phyloP scores from a whole-genome alignment of 2,797 vertebrate genomes.

The Otus scops region DNA sequence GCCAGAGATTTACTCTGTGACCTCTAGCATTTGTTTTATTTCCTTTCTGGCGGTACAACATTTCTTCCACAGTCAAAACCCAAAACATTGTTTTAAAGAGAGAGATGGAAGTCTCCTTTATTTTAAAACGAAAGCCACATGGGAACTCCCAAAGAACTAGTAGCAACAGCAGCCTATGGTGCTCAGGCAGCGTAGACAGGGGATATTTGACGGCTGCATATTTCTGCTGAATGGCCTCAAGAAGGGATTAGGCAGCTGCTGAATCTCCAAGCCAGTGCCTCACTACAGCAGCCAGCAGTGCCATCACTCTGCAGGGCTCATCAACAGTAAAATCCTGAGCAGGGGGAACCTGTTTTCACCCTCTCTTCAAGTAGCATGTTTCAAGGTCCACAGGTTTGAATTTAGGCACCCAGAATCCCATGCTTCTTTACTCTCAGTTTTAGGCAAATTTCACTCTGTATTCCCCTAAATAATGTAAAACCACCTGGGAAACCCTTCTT shows the following conservation, averaged over 20 bases:
- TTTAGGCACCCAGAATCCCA: neutral
- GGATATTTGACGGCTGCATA: neutral
- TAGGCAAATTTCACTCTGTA: neutral
- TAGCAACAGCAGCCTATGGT: neutral
- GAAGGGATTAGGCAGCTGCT: neutral
- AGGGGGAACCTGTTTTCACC: neutral
- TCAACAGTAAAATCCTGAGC: neutral
- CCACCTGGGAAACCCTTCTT: neutral
- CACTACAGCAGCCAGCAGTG: neutral
- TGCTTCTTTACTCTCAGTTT: neutral
- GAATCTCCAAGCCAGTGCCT: fast-evolving
- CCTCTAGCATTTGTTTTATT: neutral
- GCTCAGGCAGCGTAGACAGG: neutral
- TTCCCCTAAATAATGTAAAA: neutral
- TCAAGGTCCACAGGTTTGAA: neutral
- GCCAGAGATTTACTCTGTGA: neutral
- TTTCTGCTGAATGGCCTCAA: neutral
- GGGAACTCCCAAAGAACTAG: neutral
- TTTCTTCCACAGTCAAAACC: neutral
- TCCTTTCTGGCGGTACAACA: neutral
- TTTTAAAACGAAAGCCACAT: neutral
- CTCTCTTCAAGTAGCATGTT: neutral
- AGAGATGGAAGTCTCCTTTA: neutral
- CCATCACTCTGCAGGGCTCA: fast-evolving
- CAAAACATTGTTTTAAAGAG: neutral